These are phyloP conservation scores for Iphiclides podalirius DNA, from an alignment of 2,888 invertebrate genomes.

Conservation along the genomic window DNA sequence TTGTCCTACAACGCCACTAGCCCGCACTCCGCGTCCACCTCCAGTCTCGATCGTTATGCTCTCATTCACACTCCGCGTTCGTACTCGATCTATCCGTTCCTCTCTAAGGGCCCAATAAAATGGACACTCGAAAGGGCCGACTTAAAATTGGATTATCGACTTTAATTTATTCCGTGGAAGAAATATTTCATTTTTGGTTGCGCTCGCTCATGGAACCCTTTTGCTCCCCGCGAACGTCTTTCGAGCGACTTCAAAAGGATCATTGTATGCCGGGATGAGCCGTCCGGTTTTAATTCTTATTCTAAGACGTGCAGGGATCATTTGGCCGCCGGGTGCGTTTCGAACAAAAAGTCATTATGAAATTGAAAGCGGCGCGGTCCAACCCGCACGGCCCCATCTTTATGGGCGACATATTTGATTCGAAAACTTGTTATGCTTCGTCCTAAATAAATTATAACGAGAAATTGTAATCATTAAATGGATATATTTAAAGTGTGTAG, in stretches of 20 bases:
- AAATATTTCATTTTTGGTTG: constrained; percentile 74
- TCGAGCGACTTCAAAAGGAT: constrained; percentile 69
- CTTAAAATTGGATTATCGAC: constrained; percentile 71
- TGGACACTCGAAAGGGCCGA: constrained; percentile 51
- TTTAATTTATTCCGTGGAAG: constrained; percentile 77
- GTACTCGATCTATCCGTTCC: constrained; percentile 76
- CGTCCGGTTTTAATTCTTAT: constrained; percentile 79
- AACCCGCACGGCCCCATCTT: constrained; percentile 77
- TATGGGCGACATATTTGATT: constrained; percentile 80
- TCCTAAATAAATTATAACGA: constrained; percentile 80
- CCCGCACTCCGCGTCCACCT: constrained; percentile 52
- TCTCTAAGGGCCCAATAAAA: constrained; percentile 64
- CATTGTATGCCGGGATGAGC: constrained; percentile 58
- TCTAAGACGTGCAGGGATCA: constrained; percentile 65
- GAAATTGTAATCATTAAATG: constrained; percentile 79
- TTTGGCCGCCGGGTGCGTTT: constrained; percentile 52
- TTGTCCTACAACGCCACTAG: constrained; percentile 60
- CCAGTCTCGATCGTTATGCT: constrained; percentile 65
- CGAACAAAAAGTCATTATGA: constrained; percentile 69
- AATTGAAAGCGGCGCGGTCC: constrained; percentile 68
- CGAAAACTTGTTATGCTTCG: constrained; percentile 80
- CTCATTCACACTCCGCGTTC: constrained; percentile 75
- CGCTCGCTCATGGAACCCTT: constrained; percentile 72
- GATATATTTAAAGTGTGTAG: constrained; percentile 76
- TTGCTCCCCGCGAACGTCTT: constrained; percentile 52